Evolutionary conservation across 2,888 invertebrate genomes (phyloP), one percentile per base, ranked within the genome.

Genomic region (Polyommatus iphigenia): DNA sequence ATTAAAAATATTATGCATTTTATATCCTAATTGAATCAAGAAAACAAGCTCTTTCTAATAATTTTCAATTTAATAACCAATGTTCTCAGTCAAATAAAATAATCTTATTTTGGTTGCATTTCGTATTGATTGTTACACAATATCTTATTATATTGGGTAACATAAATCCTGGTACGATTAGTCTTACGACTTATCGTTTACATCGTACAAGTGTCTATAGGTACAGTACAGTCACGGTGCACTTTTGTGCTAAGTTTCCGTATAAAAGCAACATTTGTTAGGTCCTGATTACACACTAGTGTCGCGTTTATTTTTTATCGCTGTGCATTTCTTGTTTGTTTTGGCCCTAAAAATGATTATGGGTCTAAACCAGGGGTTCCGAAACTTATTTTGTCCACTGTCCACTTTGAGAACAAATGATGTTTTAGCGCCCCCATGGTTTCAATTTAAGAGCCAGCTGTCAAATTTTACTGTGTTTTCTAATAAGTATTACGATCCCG

Each of bases 261-360:
- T 80, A 82, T 82, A 82, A 81, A 81, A 80, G 82, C 81, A 78
- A 79, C 80, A 80, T 80, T 80, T 79, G 81, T 79, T 79, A 79
- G 78, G 79, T 81, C 80, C 78, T 82, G 81, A 82, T 82, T 82
- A 82, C 80, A 79, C 62, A 75, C 67, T 78, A 80, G 80, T 78
- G 79, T 78, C 79, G 79, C 78, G 79, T 80, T 78, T 79, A 81
- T 80, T 82, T 81, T 82, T 82, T 82, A 81, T 82, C 80, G 79
- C 80, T 80, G 80, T 79, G 79, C 77, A 75, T 77, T 76, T 13
- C 32, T 76, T 62, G 20, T 76, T 62, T 59, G 76, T 32, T 62
- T 62, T 62, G 32, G 32, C 67, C 6, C 15, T 67, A 29, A 29
- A 29, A 67, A 29, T 67, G 1, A 67, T 29, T 4, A 3, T 15